These are phyloP conservation scores for Campylomormyrus tamandua DNA, from an alignment of 2,113 vertebrate species.

Conservation along the genomic window DNA sequence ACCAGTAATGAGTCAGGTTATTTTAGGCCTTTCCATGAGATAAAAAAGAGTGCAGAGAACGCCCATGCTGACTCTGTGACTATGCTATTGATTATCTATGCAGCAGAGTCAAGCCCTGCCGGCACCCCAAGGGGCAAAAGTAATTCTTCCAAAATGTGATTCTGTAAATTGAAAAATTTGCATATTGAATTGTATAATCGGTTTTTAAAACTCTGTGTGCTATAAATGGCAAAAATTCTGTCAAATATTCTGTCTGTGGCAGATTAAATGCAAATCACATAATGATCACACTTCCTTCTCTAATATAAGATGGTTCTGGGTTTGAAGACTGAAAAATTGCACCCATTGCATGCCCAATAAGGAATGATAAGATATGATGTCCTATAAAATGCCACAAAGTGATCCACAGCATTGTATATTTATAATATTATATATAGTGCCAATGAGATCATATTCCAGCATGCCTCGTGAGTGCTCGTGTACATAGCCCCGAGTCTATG, in stretches of 20 bases:
- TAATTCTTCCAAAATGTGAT: slow-evolving; percentile 7
- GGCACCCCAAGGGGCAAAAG: slow-evolving; percentile 5
- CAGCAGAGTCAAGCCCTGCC: background rate
- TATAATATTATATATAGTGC: too few species aligned
- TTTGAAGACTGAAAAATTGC: background rate
- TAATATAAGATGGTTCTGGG: background rate
- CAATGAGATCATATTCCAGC: too few species aligned
- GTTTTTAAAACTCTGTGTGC: slow-evolving; percentile 24
- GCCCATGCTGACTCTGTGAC: background rate
- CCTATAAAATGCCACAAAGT: background rate
- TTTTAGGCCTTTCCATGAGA: slow-evolving; percentile 3
- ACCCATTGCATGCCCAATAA: background rate
- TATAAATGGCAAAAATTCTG: slow-evolving; percentile 29
- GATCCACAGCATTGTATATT: background rate
- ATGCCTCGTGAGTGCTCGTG: too few species aligned
- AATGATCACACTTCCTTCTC: background rate
- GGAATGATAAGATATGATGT: background rate
- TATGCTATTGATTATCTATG: background rate
- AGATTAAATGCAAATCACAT: slow-evolving; percentile 14
- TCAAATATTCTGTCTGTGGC: background rate
- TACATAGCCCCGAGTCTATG: too few species aligned
- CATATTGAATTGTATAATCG: slow-evolving; percentile 40
- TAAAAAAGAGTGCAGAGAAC: background rate
- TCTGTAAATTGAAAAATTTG: slow-evolving; percentile 26
- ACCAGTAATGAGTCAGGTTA: background rate